phyloP scores from a whole-genome alignment of 2,888 invertebrate genomes.

The Bellardia pandia region DNA sequence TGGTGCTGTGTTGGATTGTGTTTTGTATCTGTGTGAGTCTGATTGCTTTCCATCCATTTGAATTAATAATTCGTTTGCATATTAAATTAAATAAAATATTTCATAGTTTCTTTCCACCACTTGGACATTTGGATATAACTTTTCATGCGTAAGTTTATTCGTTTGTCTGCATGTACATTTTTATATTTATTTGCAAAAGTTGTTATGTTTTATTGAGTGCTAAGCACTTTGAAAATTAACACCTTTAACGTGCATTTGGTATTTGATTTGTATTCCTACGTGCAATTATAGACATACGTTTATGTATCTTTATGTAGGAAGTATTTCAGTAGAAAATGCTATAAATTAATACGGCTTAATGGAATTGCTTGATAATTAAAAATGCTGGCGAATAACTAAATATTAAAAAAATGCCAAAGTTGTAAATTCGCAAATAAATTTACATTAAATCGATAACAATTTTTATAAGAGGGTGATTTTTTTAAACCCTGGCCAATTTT shows the following conservation, averaged over 20 bases:
- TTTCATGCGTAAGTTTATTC: constrained; percentile 47
- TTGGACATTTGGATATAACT: constrained; percentile 42
- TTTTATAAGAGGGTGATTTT: too few relatives aligned
- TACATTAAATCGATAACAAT: too few relatives aligned
- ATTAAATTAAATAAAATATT: constrained; percentile 69
- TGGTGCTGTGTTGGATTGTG: neutral
- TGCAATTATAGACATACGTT: constrained; percentile 44
- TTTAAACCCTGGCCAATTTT: too few relatives aligned
- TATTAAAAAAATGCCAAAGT: too few relatives aligned
- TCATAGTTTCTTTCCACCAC: constrained; percentile 49
- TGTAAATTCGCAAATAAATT: too few relatives aligned
- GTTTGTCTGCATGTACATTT: constrained; percentile 17
- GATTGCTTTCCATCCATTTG: constrained; percentile 74
- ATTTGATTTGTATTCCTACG: constrained; percentile 38
- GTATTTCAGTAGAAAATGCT: neutral
- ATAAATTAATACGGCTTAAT: constrained; percentile 44
- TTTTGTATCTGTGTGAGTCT: constrained; percentile 27
- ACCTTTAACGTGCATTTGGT: constrained; percentile 54
- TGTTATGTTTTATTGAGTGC: constrained; percentile 71
- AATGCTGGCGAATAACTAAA: neutral
- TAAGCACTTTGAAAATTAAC: constrained; percentile 73
- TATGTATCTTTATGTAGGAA: neutral
- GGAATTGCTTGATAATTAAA: constrained; percentile 30
- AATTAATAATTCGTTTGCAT: constrained; percentile 71
- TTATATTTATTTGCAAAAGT: constrained; percentile 46